Base-by-base conservation (phyloP, 2,888 invertebrate genomes). In the Psylliodes chrysocephalus region DNA sequence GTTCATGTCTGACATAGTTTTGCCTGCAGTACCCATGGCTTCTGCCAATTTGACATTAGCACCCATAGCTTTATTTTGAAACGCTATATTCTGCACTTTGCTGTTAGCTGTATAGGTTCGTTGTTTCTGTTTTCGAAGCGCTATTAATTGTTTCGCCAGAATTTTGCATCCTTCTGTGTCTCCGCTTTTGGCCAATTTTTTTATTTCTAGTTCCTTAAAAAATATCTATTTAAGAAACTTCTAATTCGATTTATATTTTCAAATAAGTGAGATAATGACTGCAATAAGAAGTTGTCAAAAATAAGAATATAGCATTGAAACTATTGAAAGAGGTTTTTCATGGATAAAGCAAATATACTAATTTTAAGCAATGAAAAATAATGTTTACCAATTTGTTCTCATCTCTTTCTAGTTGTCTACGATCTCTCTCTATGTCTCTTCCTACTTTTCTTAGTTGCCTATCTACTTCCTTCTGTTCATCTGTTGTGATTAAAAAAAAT, bases 1-100 rank as follows among this genome's bases (percentile, higher is more conserved):
- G 80, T 96, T 96, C 89, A 96, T 94, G 71, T 87, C 87, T 6
- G 88, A 88, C 95, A 97, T 95, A 0, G 95, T 92, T 84, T 93
- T 91, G 0, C 95, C 90, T 0, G 96, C 94, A 0, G 92, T 90
- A 6, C 91, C 90, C 93, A 96, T 94, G 0, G 95, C 94, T 63
- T 90, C 89, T 0, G 95, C 92, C 78, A 96, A 86, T 28, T 93
- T 94, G 69, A 91, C 87, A 81, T 95, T 96, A 0, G 96, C 93
- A 14, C 92, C 91, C 92, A 96, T 95, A 14, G 92, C 87, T 84
- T 95, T 96, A 75, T 94, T 92, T 74, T 95, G 94, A 55, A 91
- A 88, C 68, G 93, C 91, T 44, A 96, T 90, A n/a, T 89, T 85
- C 67, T 84, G 83, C 63, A 90, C 89, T 85, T 94, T 93, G 71